These are phyloP conservation scores for Poeciliopsis turneri DNA, from an alignment of 2,797 vertebrate genomes.

Conservation along the genomic window DNA sequence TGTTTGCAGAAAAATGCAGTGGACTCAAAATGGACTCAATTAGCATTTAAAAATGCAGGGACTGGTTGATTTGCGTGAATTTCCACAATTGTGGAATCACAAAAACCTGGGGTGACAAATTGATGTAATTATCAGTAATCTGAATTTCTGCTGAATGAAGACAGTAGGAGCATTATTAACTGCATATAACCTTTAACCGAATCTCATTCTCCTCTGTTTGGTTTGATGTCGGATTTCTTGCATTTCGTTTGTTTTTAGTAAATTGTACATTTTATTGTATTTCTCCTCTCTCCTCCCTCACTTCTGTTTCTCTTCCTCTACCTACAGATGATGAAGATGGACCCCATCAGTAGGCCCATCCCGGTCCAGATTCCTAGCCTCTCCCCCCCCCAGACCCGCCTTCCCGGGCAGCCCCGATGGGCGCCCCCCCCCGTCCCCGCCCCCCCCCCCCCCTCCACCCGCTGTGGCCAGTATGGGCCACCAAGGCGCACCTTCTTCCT, in stretches of 20 bases:
- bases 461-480: slow-evolving; percentile 51
- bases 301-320: not conserved
- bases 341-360: slow-evolving; percentile 84
- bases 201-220: not conserved
- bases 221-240: not conserved
- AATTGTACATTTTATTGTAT: not conserved
- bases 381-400: slow-evolving; percentile 81
- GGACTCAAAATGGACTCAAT: no score
- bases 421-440: slow-evolving; percentile 62
- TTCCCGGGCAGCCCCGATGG: slow-evolving; percentile 77
- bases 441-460: slow-evolving; percentile 69
- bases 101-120: no score
- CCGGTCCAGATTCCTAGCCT: slow-evolving; percentile 80
- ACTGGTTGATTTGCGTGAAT: no score
- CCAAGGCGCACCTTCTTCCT: slow-evolving; percentile 68
- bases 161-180: not conserved
- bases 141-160: not conserved
- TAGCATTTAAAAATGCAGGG: no score
- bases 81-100: no score
- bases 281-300: slow-evolving; percentile 2
- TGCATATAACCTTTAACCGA: not conserved
- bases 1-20: no score
- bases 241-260: not conserved
- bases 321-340: slow-evolving; percentile 79
- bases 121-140: no score